These are phyloP conservation scores for Etheostoma cragini DNA, from an alignment of 2,113 vertebrate species.

Conservation along the genomic window DNA sequence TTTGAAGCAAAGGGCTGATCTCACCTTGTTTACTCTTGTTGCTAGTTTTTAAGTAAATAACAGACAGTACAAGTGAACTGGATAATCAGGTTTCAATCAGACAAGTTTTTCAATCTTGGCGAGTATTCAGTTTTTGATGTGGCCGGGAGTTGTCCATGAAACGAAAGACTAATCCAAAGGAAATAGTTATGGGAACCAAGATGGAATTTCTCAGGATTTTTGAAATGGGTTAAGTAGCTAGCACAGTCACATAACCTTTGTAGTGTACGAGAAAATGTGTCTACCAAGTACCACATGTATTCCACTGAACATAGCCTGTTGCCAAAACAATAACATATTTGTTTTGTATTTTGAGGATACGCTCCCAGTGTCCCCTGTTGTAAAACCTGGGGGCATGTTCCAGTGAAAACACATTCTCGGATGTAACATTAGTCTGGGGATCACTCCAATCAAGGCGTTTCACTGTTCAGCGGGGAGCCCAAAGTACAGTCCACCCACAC, in stretches of 20 bases:
- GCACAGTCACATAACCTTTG: not conserved
- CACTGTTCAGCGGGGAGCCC: constrained; percentile 27
- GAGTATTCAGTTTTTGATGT: constrained; percentile 32
- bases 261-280: not conserved
- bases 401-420: constrained; percentile 37
- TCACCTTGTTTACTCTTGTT: constrained; percentile 54
- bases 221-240: constrained; percentile 13
- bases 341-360: constrained; percentile 21
- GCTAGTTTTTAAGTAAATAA: constrained; percentile 57
- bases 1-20: constrained; percentile 38
- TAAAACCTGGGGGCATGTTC: constrained; percentile 20
- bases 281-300: not conserved
- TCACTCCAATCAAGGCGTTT: constrained; percentile 11
- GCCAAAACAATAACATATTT: constrained; percentile 32
- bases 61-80: constrained; percentile 49
- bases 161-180: constrained; percentile 30
- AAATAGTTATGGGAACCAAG: constrained; percentile 1
- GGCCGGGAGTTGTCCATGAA: constrained; percentile 16
- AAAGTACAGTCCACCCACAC: constrained; percentile 60
- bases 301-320: not conserved
- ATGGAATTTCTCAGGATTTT: constrained; percentile 1
- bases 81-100: constrained; percentile 36
- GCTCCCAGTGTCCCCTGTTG: not conserved
- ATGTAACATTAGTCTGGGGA: constrained; percentile 21
- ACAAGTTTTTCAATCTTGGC: constrained; percentile 17